Base-by-base conservation (phyloP, 2,888 invertebrate species). In the Nephrotoma appendiculata region DNA sequence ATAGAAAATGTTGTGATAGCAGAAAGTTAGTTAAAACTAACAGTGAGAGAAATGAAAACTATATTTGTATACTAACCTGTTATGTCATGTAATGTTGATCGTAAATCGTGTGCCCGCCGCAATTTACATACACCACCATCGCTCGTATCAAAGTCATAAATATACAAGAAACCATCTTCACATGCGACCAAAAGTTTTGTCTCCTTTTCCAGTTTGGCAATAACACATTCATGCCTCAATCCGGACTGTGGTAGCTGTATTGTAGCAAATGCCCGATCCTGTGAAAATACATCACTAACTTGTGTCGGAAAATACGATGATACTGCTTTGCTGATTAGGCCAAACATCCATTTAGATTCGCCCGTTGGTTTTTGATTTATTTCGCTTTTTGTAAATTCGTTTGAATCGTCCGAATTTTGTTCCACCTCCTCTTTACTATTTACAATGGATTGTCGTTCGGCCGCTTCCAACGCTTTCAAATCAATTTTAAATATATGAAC, bases 261-360 rank as follows among this genome's bases (percentile, higher is more conserved):
- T 0, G 90, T 91, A 41, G 92, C 91, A 88, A 91, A 92, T 31
- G 92, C 91, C 43, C 92, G 90, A 89, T 92, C 91, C 89, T 92
- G 92, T 57, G 90, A 89, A 12, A 92, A 89, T 2, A 92, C 91
- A 89, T 92, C 91, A 88, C 90, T 90, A 83, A 92, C 90, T 87
- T 91, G 91, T 48, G 90, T 89, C 45, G 92, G 92, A 85, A 92
- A 89, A 88, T 91, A 89, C 85, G 92, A 90, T 7, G 91, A 90
- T 4, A 92, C 90, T 31, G 92, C 91, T 88, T 92, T 92, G 12
- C 91, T 89, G 45, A 91, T 88, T 88, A 90, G 91, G 9, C 87
- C 87, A 87, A 87, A 87, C 83, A 91, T 90, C 91, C 91, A 92
- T 43, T 88, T 87, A 86, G 86, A 86, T 52, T 57, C 45, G 5